A percentile compares a stretch with the other conserved stretches of the same genome.
Conservation (phyloP, 2,797 vertebrate genomes). For the Paedocypris micromegethes region DNA sequence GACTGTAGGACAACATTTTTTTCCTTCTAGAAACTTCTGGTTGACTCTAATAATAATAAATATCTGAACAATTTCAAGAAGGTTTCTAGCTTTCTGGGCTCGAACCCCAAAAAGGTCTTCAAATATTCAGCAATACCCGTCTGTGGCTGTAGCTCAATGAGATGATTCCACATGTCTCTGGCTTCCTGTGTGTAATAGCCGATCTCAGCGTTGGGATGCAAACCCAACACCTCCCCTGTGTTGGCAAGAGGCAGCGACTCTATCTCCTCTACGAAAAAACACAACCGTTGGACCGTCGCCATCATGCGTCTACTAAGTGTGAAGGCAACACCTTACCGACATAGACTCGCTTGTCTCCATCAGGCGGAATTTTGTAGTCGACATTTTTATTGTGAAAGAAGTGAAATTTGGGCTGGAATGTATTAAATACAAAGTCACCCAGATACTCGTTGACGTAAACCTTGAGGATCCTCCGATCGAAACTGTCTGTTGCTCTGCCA, state of each 20-base stretch:
- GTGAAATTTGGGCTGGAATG: conserved; percentile 77
- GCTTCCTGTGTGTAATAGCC: conserved; percentile 87
- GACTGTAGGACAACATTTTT: no score
- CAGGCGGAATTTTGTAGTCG: conserved; percentile 81
- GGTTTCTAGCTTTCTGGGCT: no score
- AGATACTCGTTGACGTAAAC: conserved; percentile 94
- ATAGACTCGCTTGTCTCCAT: conserved; percentile 72
- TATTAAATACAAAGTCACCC: conserved; percentile 91
- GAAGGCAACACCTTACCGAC: conserved; percentile 70
- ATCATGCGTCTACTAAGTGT: not conserved
- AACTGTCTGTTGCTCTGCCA: conserved; percentile 88
- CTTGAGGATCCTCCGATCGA: conserved; percentile 87
- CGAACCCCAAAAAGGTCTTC: no score
- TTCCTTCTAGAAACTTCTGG: no score
- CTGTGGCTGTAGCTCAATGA: conserved; percentile 91
- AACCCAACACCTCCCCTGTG: conserved; percentile 84
- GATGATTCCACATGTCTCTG: conserved; percentile 81
- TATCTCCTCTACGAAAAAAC: conserved; percentile 56
- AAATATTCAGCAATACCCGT: conserved; percentile 65
- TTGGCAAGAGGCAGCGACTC: conserved; percentile 83
- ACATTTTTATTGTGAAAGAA: conserved; percentile 82
- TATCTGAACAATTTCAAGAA: no score
- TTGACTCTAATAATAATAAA: no score
- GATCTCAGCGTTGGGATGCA: conserved; percentile 91
- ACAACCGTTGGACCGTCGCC: conserved; percentile 1